A percentile compares a stretch with the other conserved stretches of the same genome.
phyloP scores from a whole-genome alignment of 2,113 vertebrate species.

The cat (Felis catus) region DNA sequence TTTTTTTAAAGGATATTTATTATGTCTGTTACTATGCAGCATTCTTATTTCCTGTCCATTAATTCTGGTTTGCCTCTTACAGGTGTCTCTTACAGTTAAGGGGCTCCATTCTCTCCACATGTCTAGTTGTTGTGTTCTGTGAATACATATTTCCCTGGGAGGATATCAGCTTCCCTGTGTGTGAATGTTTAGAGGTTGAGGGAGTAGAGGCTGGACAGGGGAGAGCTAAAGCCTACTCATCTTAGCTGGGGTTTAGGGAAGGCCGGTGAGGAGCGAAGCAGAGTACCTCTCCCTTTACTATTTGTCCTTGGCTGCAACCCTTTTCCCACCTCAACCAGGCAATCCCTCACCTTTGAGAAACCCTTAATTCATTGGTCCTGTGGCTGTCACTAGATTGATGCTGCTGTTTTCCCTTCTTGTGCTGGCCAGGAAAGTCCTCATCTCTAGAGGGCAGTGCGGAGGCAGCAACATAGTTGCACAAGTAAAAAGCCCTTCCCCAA shows the following conservation, averaged over 20 bases:
- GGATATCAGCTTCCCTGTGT: background rate
- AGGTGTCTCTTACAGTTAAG: background rate
- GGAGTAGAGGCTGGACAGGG: too few relatives aligned
- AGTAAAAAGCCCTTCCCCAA: background rate
- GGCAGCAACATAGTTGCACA: rapidly evolving
- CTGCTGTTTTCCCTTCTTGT: background rate
- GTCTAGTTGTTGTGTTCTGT: background rate
- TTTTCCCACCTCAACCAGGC: background rate
- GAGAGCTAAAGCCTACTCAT: background rate
- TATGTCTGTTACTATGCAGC: background rate
- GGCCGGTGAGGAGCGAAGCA: background rate
- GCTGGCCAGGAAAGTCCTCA: background rate
- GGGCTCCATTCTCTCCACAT: background rate
- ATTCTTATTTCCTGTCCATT: background rate
- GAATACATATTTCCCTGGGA: background rate
- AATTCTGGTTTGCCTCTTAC: background rate
- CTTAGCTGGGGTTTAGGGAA: background rate
- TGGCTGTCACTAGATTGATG: background rate
- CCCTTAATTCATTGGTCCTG: background rate
- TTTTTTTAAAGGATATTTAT: background rate
- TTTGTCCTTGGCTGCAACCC: background rate
- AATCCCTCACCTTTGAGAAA: background rate
- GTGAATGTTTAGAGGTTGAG: background rate
- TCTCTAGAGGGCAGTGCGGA: background rate
- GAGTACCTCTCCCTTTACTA: background rate